A percentile compares a stretch with the other conserved stretches of the same genome.
phyloP scores from a whole-genome alignment of 2,113 vertebrate species.

The Pogonocichla stellata region DNA sequence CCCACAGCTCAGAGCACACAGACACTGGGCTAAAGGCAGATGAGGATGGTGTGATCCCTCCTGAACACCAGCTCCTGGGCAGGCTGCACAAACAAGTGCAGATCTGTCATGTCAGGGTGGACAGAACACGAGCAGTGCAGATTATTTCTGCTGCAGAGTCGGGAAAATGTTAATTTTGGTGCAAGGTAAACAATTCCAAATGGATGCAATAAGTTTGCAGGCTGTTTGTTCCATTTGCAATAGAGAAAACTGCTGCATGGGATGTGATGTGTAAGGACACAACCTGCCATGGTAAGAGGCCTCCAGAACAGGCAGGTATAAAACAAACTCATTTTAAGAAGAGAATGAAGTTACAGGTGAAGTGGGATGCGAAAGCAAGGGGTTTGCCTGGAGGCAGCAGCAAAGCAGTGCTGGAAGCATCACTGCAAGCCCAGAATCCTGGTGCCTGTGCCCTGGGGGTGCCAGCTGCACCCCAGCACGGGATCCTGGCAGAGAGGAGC shows the following conservation, averaged over 20 bases:
- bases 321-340: background rate
- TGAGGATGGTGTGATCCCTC: background rate
- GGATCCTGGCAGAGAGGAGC: background rate
- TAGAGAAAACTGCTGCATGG: background rate
- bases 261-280: background rate
- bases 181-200: background rate
- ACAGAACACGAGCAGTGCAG: background rate
- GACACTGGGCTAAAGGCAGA: background rate
- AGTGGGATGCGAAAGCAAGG: background rate
- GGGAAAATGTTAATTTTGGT: background rate
- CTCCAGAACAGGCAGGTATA: background rate
- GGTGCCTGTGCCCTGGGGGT: background rate
- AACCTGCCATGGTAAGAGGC: background rate
- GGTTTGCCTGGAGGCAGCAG: background rate
- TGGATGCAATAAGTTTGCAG: background rate
- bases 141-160: background rate
- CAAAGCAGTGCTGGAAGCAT: background rate
- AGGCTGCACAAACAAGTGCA: background rate
- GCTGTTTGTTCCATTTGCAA: background rate
- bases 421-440: background rate
- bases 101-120: background rate
- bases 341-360: background rate
- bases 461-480: rapidly evolving
- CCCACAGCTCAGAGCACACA: background rate
- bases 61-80: background rate